Base-by-base conservation (phyloP, 53 echinoderm and acorn worm species). In the Echinometra lucunter region DNA sequence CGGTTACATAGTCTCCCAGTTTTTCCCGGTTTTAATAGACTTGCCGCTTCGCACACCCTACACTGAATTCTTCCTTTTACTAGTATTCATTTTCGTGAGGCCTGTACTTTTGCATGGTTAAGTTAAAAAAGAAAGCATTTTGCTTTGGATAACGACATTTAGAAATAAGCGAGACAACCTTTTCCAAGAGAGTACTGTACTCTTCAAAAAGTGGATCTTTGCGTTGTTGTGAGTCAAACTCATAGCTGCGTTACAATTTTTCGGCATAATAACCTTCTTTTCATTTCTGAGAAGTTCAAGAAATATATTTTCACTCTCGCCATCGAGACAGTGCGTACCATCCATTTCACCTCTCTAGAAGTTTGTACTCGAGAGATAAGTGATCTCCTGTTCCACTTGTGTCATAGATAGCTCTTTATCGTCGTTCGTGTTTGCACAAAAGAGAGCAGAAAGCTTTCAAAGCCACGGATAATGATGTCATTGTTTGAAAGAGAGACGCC, bases 321-420 rank as follows among this genome's bases (percentile, higher is more conserved):
- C 8, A 21, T 44, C 25, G 81, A 21, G 21, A 40, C 19, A 17
- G 23, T 40, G n/a, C n/a, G n/a, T n/a, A n/a, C n/a, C 25, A 19
- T 40, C 44, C 81, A 6, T 81, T 42, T 6, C 40, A 5, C 81
- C 44, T 0, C 16, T 81, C 8, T 85, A 47, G n/a, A 49, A 45
- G 49, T 11, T 45, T 12, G 45, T 49, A 5, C 85, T 49, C n/a
- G 1, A 28, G 44, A 80, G 44, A 49, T 85, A 85, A 85, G 85
- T 47, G 85, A n/a, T 85, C 85, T n/a, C 30, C 45, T 85, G 85
- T 30, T 49, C 85, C 9, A 85, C 85, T 85, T 85, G n/a, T 85
- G 53, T 49, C 47, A 49, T 27, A 28, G 85, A 85, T 85, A 49
- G 85, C 49, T 45, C 49, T 49, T 45, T n/a, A 83, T 27, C 27